phyloP scores from a whole-genome alignment of 1,140 invertebrate genomes.

The honey bee (Apis mellifera) region Amel_HAv3.1 CM009938.2:3758501-3759000 shows the following conservation, averaged over 20 bases:
- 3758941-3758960: background rate
- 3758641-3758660: background rate
- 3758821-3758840: background rate
- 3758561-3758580: conserved; percentile 29
- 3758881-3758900: no score
- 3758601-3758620: conserved; percentile 29
- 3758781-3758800: background rate
- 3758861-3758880: background rate
- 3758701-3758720: background rate
- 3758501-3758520: conserved; percentile 42
- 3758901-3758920: background rate
- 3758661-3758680: background rate
- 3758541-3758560: conserved; percentile 28
- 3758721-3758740: background rate
- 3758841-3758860: background rate
- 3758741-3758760: background rate
- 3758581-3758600: conserved; percentile 9
- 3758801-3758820: background rate
- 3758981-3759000: background rate
- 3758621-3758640: conserved; percentile 20
- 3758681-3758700: conserved; percentile 3
- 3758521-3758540: conserved; percentile 31
- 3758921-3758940: background rate
- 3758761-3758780: background rate
- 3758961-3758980: background rate